Base-by-base conservation (phyloP, 1,140 invertebrate genomes). In the Ectropis grisescens region DNA sequence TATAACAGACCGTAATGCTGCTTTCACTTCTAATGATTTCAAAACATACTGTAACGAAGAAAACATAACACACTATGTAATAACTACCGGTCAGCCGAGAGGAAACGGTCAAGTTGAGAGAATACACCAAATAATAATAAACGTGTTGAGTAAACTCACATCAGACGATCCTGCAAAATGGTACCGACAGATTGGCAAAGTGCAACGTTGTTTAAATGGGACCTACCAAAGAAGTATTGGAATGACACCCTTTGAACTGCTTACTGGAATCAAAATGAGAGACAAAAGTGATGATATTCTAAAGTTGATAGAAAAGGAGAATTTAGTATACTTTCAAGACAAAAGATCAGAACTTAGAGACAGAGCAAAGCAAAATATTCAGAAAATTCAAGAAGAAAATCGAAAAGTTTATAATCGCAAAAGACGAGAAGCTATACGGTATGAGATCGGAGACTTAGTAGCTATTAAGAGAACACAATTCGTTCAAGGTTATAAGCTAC, bases 381-480 rank as follows among this genome's bases (percentile, higher is more conserved):
- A 43, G n/a, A 67, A 71, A 33, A 37, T 54, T n/a, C 62, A 78
- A 39, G 42, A 61, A 23, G 55, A 62, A 43, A 71, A 74, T 34
- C 41, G 37, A 19, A 33, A 8, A 48, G 36, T 5, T 9, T 74
- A 40, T 26, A 61, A 72, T 35, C 46, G 44, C 29, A 59, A 54
- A 31, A 39, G 61, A 15, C 60, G 57, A 12, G 11, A 31, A 35
- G 31, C 39, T 12, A 34, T 14, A 10, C 30, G 35, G 9, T 74
- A 67, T 37, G 31, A 54, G 13, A 25, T 51, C 11, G 54, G 51
- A 12, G 68, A 81, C 33, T 16, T 67, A 26, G 69, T 78, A 7
- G 68, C 64, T 7, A 76, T 76, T 2, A 62, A 68, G 32, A 29
- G 56, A 19, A 71, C 78, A 0, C 67, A 79, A 13, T 66, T 66